A percentile compares a stretch with the other conserved stretches of the same genome.
These are phyloP conservation scores for Euura saliciscinereae DNA, from an alignment of 1,140 invertebrate genomes.

Conservation along the genomic window DNA sequence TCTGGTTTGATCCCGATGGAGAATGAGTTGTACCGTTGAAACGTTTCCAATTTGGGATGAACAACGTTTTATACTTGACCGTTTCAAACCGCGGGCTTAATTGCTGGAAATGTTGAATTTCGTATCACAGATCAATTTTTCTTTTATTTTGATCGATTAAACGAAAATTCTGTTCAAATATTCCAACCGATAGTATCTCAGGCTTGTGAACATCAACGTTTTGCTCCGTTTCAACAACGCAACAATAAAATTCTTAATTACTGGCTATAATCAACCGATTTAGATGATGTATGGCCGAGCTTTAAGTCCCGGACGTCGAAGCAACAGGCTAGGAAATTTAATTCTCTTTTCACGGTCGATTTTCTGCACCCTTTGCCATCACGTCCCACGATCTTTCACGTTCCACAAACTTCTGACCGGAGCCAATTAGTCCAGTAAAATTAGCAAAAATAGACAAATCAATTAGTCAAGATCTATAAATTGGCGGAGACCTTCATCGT, in stretches of 20 bases:
- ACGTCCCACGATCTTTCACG: neutral
- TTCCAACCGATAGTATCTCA: too few species aligned
- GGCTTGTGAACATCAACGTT: too few species aligned
- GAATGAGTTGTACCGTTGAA: neutral
- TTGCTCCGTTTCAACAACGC: too few species aligned
- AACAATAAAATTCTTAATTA: slow-evolving; percentile 1
- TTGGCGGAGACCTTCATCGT: too few species aligned
- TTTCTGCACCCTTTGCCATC: neutral
- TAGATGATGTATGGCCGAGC: neutral
- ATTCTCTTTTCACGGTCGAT: neutral
- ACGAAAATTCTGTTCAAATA: too few species aligned
- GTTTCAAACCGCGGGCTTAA: neutral
- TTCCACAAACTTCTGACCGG: neutral
- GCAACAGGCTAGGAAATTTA: neutral
- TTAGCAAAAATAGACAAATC: too few species aligned
- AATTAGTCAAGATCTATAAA: too few species aligned
- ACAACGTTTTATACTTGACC: neutral
- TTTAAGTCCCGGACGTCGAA: neutral
- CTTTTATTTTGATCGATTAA: too few species aligned
- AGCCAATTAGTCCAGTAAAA: too few species aligned
- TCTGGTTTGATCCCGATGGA: neutral
- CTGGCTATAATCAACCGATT: neutral
- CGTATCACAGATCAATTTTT: neutral
- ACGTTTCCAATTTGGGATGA: neutral
- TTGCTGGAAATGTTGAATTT: neutral